Evolutionary conservation across 1,140 invertebrate species (phyloP), one percentile per base, ranked within the genome.

Genomic region (Geopemphigus sp.): DNA sequence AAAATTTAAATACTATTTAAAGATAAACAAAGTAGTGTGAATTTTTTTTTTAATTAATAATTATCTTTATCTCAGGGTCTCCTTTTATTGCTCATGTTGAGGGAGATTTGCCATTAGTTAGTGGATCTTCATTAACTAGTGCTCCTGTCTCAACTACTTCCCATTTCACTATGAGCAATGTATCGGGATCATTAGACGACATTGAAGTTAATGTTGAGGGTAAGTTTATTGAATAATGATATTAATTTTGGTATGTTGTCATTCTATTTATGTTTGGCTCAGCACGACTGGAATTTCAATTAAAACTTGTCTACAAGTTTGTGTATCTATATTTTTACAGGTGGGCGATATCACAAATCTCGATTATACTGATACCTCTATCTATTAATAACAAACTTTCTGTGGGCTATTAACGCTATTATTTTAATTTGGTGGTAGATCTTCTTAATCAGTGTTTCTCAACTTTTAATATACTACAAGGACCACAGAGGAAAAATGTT

Each of bases 201-300:
- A 91, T 96, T 84, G 94, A 95, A 90, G 93, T 96, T 84, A 94
- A 95, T 88, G 93, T 96, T 87, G 94, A 96, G 91, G 94, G 94
- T 96, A 90, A 90, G 88, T 85, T 81, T 59, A 50, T 63, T 45
- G 17, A 47, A n/a, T 26, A 61, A 19, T 70, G 1, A 50, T 47
- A 53, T 74, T 57, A 26, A 19, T 63, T 78, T 39, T 74, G 14
- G 32, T 39, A 39, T 74, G 12, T 74, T 59, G 61, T 78, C 74
- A 63, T 61, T 78, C n/a, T 61, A 26, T 63, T 50, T 53, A 50
- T 78, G 47, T 78, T 61, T 78, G 74, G 32, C 57, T 63, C 39
- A 61, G 74, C 74, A 78, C 56, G 74, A 63, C 10, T 78, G 73
- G 57, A 47, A 61, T 63, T 63, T 78, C 57, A 78, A 61, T 78